These are phyloP conservation scores for Anastrepha obliqua DNA, from an alignment of 1,140 invertebrate genomes.

Conservation along the genomic window DNA sequence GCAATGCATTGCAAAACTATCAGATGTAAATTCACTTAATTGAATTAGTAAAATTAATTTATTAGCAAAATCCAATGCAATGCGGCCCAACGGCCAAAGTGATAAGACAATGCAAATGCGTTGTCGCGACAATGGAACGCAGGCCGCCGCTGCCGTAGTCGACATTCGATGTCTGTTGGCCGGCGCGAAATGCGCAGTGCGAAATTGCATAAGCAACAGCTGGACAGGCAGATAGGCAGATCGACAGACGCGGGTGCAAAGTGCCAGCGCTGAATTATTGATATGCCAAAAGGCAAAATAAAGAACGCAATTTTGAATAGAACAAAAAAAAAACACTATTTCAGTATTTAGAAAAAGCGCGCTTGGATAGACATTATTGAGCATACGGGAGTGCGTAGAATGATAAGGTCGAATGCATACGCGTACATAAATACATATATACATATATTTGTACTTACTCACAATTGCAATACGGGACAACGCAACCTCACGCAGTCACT, in stretches of 20 bases:
- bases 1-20: background rate
- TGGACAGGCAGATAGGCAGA: background rate
- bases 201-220: constrained; percentile 21
- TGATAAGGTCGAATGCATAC: no score
- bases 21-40: background rate
- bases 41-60: constrained; percentile 16
- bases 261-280: background rate
- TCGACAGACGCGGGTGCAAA: constrained; percentile 1
- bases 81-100: background rate
- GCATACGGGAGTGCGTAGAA: no score
- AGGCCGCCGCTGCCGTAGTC: background rate
- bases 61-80: background rate
- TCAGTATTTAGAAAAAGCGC: no score
- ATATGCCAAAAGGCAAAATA: background rate
- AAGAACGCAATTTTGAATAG: background rate
- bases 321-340: no score
- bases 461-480: no score
- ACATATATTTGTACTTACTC: no score
- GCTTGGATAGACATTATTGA: no score
- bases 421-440: no score
- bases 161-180: background rate
- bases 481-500: no score
- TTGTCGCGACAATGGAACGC: constrained; percentile 12
- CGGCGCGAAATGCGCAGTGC: background rate
- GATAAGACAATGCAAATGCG: constrained; percentile 34